Base-by-base conservation (phyloP, 2,113 vertebrate genomes). In the Plecturocebus donacophilus region DNA sequence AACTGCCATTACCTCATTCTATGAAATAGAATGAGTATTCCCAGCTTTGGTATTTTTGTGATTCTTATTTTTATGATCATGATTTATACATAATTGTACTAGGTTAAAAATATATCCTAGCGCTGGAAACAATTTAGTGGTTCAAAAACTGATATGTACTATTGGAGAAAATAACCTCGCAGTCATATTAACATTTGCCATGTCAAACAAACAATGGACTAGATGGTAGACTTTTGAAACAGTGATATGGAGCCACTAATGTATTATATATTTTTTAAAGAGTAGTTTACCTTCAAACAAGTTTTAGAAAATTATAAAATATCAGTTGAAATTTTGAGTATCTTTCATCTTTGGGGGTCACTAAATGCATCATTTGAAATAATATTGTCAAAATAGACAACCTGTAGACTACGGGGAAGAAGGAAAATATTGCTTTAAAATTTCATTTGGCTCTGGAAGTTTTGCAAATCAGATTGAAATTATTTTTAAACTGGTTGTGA, bases 401-500 rank as follows among this genome's bases (percentile, higher is more conserved):
- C 7, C 73, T 95, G 64, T 77, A 90, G 81, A 96, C 91, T 94
- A 86, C n/a, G 88, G 84, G 42, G 42, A 73, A 89, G 92, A 96
- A 98, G 30, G 52, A 86, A 42, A n/a, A 54, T 95, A 82, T 98
- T 27, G 16, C 25, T 54, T 52, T 7, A 45, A 90, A 86, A 88
- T 85, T 9, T 70, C 79, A 96, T 95, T 81, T 94, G 94, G 95
- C 89, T 97, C 87, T 97, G 66, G 32, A 80, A 97, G 45, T 95
- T 95, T 64, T 97, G 83, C 83, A 97, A 87, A 80, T 94, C 25
- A 85, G 64, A 94, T 58, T 45, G 90, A 98, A 97, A 96, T 6
- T 32, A 90, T 70, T 97, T 98, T 80, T 93, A 97, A 98, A 87
- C 93, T 91, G 96, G 97, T 97, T 98, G 77, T 73, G 66, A 10